A percentile compares a stretch with the other conserved stretches of the same genome.
These are phyloP conservation scores for Hydra vulgaris DNA, from an alignment of 30 jellyfish, hydroid and myxozoan genomes.

Conservation along the genomic window DNA sequence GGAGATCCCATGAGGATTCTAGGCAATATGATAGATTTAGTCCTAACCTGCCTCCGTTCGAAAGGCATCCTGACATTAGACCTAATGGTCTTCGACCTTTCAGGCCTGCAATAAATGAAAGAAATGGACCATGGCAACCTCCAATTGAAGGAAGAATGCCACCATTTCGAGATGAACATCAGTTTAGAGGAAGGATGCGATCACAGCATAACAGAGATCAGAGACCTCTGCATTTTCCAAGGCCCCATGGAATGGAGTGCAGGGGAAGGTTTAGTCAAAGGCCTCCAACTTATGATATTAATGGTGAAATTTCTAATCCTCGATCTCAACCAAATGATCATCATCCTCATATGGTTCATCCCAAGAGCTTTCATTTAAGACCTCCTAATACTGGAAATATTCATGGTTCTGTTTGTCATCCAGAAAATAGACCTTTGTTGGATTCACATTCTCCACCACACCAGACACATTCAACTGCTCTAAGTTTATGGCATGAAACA, in stretches of 20 bases:
- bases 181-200: background rate
- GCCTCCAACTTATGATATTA: background rate
- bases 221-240: background rate
- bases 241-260: background rate
- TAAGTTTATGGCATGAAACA: background rate
- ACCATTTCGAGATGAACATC: background rate
- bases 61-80: slow-evolving; percentile 1
- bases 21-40: background rate
- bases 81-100: background rate
- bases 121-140: slow-evolving; percentile 17
- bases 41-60: background rate
- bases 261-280: background rate
- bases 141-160: background rate
- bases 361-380: background rate
- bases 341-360: background rate
- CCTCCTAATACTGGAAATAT: background rate
- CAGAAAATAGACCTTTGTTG: background rate
- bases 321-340: background rate
- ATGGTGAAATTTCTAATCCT: background rate
- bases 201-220: background rate
- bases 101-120: slow-evolving; percentile 8
- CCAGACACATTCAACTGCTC: background rate
- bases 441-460: background rate
- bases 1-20: slow-evolving; percentile 20
- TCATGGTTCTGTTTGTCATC: background rate